A percentile compares a stretch with the other conserved stretches of the same genome.
phyloP scores from a whole-genome alignment of 2,888 invertebrate species.

The Pterostichus niger region DNA sequence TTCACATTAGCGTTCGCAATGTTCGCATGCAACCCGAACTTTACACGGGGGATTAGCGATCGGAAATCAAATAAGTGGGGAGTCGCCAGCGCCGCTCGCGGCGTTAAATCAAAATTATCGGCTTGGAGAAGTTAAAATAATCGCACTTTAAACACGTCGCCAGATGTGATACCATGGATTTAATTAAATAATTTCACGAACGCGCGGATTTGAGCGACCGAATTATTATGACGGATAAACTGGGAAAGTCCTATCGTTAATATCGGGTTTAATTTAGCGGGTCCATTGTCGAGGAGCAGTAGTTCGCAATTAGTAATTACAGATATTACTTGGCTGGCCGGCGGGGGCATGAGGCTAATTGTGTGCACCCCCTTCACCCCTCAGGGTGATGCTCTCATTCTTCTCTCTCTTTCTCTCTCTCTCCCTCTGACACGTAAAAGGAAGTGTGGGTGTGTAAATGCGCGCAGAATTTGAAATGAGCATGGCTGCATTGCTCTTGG shows the following conservation, averaged over 20 bases:
- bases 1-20: too few relatives aligned
- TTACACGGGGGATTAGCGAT: too few relatives aligned
- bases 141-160: slow-evolving; percentile 56
- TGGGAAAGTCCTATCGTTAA: slow-evolving; percentile 57
- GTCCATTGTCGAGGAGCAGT: slow-evolving; percentile 61
- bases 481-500: slow-evolving; percentile 22
- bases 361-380: too few relatives aligned
- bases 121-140: slow-evolving; percentile 38
- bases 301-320: slow-evolving; percentile 66
- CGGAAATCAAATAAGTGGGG: too few relatives aligned
- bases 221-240: slow-evolving; percentile 66
- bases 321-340: slow-evolving; percentile 56
- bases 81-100: too few relatives aligned
- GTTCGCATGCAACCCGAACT: too few relatives aligned
- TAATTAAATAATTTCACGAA: slow-evolving; percentile 63
- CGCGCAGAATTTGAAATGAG: slow-evolving; percentile 30
- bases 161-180: slow-evolving; percentile 64
- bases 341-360: neutral
- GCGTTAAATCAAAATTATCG: slow-evolving; percentile 56
- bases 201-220: slow-evolving; percentile 49
- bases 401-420: neutral
- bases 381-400: neutral
- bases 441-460: slow-evolving; percentile 10
- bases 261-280: slow-evolving; percentile 66
- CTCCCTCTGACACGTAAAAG: slow-evolving; percentile 9